These are phyloP conservation scores for Drosophila yooni DNA, from an alignment of 2,888 invertebrate genomes.

Conservation along the genomic window DNA sequence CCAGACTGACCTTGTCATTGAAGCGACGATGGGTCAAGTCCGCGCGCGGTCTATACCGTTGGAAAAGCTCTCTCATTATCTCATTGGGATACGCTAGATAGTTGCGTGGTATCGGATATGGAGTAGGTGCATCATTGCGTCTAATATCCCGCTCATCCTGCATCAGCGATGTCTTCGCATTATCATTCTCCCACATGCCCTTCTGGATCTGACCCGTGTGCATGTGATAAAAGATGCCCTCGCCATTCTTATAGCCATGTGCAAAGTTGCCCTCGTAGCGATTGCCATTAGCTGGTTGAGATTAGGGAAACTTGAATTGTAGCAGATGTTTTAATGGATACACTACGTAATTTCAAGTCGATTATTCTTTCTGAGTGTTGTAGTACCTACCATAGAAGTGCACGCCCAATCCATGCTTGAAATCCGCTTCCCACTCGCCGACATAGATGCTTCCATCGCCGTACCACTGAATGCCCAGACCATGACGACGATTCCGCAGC, in stretches of 20 bases:
- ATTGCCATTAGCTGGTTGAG: conserved; percentile 80
- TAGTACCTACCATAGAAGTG: conserved; percentile 75
- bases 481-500: conserved; percentile 79
- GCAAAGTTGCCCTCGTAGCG: conserved; percentile 84
- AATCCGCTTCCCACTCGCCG: conserved; percentile 82
- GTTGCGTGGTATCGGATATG: conserved; percentile 74
- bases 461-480: conserved; percentile 83
- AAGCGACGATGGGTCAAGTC: conserved; percentile 67
- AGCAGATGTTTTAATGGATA: neutral
- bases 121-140: conserved; percentile 65
- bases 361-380: neutral
- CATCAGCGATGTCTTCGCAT: conserved; percentile 79
- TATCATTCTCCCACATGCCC: conserved; percentile 82
- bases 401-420: conserved; percentile 81
- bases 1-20: conserved; percentile 67
- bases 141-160: conserved; percentile 77
- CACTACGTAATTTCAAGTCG: neutral
- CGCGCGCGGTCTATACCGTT: conserved; percentile 59
- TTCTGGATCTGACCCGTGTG: conserved; percentile 84
- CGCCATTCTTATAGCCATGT: conserved; percentile 83
- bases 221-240: conserved; percentile 83
- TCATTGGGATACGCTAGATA: conserved; percentile 75
- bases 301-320: neutral
- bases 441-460: conserved; percentile 78
- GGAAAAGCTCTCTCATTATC: conserved; percentile 75